Evolutionary conservation across 2,797 vertebrate species (phyloP), one percentile per base, ranked within the genome.

Genomic region (Acipenser transmontanus): DNA sequence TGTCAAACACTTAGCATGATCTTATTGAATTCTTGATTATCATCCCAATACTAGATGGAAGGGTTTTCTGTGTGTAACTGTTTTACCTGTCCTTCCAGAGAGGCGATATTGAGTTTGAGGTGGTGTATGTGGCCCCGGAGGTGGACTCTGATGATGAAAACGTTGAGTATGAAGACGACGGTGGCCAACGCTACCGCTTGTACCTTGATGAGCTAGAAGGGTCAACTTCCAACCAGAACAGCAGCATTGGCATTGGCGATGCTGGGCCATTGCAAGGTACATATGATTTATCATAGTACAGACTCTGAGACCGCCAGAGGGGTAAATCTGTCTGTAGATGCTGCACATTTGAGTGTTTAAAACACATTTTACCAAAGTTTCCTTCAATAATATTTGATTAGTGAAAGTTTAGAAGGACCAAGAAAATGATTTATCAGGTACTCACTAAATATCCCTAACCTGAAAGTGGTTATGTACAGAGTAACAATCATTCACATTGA

Each of bases 61-160:
- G 34, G 34, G 34, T 34, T 34, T 34, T 34, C 34, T 34, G 34
- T 34, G 4, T 34, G 6, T 7, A 11, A 4, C 6, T 57, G 54
- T 57, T 57, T 57, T 11, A 57, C 34, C 12, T 62, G 50, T 49
- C 3, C 49, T 6, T 56, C 6, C 83, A 98, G 96, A 89, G 93
- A 75, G 97, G 96, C 0, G 95, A 98, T 80, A 99, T 99, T 0
- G 96, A 99, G 80, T 99, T 99, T 64, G 97, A 99, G 86, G 95
- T 99, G 63, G 96, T 99, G 63, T 99, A 98, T 0, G 97, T 99
- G 85, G 96, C 97, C 71, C 97, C 97, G 0, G 97, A 99, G 77
- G 95, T 99, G 65, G 96, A 99, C 85, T 98, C 96, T 0, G 97
- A 99, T 68, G 97, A 99, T 56, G 97, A 99, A 84, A 99, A 99